Evolutionary conservation across 1,140 invertebrate genomes (phyloP), one percentile per base, ranked within the genome.

Genomic region (Orussus abietinus): DNA sequence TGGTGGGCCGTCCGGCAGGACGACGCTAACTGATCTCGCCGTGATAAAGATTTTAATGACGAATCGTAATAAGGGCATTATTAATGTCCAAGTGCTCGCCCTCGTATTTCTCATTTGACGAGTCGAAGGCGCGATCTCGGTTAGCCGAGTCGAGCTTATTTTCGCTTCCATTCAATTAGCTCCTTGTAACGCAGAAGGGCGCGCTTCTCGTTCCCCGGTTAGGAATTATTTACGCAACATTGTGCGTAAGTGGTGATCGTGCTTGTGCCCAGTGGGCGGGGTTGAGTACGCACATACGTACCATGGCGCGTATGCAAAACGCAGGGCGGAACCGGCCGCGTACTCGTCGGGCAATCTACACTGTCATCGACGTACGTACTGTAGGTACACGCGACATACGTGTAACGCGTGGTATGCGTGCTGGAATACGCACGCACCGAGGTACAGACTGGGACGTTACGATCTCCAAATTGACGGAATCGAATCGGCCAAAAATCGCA

Each of bases 281-380:
- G n/a, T n/a, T n/a, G n/a, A n/a, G n/a, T n/a, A n/a, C n/a, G n/a
- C n/a, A n/a, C n/a, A n/a, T n/a, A n/a, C n/a, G n/a, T n/a, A n/a
- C n/a, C n/a, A n/a, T n/a, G 34, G 13, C 18, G 18, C 47, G 33
- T 59, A 64, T 64, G 59, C 57, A 60, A 66, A 62, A 51, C 52
- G 61, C 57, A n/a, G 57, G 57, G 59, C 51, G 60, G 57, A 51
- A 48, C 55, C 21, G 58, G n/a, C n/a, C n/a, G 34, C 18, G 18
- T 3, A 36, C 34, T 36, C 34, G 34, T 36, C 13, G 42, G 48
- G 49, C 56, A 61, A 63, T 65, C 60, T 59, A 47, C 55, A 51
- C 60, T 64, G 62, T 64, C 62, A 65, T 64, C 61, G 53, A 47
- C 62, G 49, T 60, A 53, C 57, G 49, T n/a, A n/a, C n/a, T n/a